Base-by-base conservation (phyloP, 2,888 invertebrate genomes). In the Alloplasta piceator region DNA sequence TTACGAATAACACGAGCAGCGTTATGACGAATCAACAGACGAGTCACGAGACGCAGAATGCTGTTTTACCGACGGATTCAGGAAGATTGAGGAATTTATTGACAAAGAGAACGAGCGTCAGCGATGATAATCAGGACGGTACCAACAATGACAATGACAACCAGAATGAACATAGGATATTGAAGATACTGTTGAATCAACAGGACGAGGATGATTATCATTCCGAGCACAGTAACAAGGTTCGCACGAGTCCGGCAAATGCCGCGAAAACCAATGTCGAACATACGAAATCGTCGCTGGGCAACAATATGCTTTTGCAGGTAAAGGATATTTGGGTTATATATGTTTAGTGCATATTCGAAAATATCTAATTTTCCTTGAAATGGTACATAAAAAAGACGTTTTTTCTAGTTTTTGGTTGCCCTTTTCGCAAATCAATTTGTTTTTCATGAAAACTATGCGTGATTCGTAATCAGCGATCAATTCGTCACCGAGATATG, bases 251-350 rank as follows among this genome's bases (percentile, higher is more conserved):
- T 79, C 91, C 92, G 68, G 81, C 89, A 76, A 87, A 85, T 71
- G 85, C 83, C 43, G 87, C 89, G n/a, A 89, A 90, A 74, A 16
- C 85, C 6, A 87, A 89, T 50, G 87, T 90, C 71, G 93, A 93
- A 16, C 92, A 84, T 91, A 92, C 89, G 89, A 91, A 92, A 90
- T 86, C 92, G 87, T 84, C 92, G 88, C 90, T 92, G 91, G 92
- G 94, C 90, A 93, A 95, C 91, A 94, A 93, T 90, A 96, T 95
- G 94, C 93, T 96, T 85, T 92, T 95, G 83, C 94, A 94, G 94
- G 95, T 95, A 91, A 93, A 14, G 6, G 38, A 16, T 46, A 39
- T 36, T 48, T n/a, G n/a, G n/a, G n/a, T n/a, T n/a, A n/a, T n/a
- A n/a, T n/a, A n/a, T n/a, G n/a, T n/a, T n/a, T n/a, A n/a, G n/a